Base-by-base conservation (phyloP, 2,888 invertebrate genomes). In the Dynastes hyllus region DNA sequence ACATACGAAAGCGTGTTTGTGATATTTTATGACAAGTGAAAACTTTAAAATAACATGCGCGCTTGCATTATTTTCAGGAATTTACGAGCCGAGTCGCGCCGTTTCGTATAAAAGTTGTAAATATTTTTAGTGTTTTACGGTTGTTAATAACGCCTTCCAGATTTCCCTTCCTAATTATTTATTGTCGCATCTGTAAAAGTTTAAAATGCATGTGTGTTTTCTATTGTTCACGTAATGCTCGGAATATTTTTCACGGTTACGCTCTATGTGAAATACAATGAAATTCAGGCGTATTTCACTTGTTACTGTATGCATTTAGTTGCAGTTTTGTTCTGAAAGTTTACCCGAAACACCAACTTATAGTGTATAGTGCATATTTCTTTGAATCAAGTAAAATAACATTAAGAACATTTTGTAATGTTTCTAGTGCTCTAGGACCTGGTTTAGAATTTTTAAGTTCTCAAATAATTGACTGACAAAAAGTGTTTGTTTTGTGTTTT, bases 91-190 rank as follows among this genome's bases (percentile, higher is more conserved):
- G 58, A 55, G 37, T 58, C 71, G 27, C 37, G 58, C 40, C 73
- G 45, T 45, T 37, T 45, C 58, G 40, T 40, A 58, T 61, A 61
- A 61, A 73, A 73, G 73, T 61, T 73, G 73, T 73, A 61, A 61
- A 73, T 73, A 61, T 73, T 73, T 73, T 73, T 73, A 73, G 73
- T 73, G 40, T 73, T 73, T 73, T 73, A 73, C 73, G 61, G 61
- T 58, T 61, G 73, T 73, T 73, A 73, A 73, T 73, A 73, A 61
- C 40, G 71, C 58, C 61, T 73, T 58, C 37, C 71, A 73, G 37
- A 73, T 73, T 73, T 73, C n/a, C 55, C 45, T 71, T n/a, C 22
- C 45, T 61, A 73, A 73, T 73, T 61, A 73, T 73, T 45, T 73
- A 73, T 27, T 22, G 73, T 40, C 40, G 61, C 40, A 22, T 16